Evolutionary conservation across 2,113 vertebrate genomes (phyloP).

Genomic region (Corynorhinus townsendii): DNA sequence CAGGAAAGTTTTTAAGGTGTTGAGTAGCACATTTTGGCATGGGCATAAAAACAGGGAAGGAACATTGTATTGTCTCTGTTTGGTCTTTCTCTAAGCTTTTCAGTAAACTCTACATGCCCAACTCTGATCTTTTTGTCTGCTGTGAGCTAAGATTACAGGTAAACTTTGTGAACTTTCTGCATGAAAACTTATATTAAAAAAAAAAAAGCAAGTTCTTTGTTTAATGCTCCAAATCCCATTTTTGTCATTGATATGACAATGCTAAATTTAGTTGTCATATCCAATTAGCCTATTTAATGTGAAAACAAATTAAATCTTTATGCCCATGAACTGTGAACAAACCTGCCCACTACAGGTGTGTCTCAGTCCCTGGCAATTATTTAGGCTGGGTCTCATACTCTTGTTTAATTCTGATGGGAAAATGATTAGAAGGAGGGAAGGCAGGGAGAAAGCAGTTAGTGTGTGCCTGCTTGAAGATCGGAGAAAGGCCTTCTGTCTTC

Average conservation of each 20-base stretch:
- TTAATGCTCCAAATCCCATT: neutral
- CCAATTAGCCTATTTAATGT: neutral
- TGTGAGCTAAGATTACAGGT: neutral
- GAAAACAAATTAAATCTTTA: slow-evolving; percentile 30
- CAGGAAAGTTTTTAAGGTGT: neutral
- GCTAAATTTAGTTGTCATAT: neutral
- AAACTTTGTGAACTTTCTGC: slow-evolving; percentile 36
- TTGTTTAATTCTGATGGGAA: neutral
- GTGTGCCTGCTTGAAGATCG: neutral
- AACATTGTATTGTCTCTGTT: neutral
- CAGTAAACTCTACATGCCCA: neutral
- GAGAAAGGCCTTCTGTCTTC: neutral
- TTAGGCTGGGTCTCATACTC: neutral
- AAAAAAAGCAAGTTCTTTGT: neutral
- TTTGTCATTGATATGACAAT: neutral
- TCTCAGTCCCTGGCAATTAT: neutral
- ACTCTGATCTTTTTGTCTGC: neutral
- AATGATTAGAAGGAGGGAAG: neutral
- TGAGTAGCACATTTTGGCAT: neutral
- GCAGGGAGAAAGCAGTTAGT: neutral
- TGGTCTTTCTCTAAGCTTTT: slow-evolving; percentile 9
- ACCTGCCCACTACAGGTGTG: neutral
- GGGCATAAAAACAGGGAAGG: neutral
- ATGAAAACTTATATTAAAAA: neutral
- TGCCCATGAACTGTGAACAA: neutral